Percentiles rank a stretch among this genome's conserved stretches.
Evolutionary conservation across 2,888 invertebrate species (phyloP).

Genomic region (Panopea generosa): DNA sequence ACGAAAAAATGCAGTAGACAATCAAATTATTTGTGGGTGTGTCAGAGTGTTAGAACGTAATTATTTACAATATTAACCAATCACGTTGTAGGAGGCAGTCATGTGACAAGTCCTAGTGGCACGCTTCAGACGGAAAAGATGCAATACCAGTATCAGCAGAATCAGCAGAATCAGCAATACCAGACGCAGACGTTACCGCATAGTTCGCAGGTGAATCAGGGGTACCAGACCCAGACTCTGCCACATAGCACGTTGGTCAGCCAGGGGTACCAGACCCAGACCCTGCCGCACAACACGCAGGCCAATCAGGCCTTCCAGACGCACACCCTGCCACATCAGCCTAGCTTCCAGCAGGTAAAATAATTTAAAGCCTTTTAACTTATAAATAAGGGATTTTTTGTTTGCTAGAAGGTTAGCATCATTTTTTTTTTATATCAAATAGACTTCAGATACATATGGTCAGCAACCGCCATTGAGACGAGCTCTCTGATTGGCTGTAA

Average conservation of each 20-base stretch:
- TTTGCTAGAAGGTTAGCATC: too few species aligned
- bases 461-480: too few species aligned
- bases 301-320: constrained; percentile 22
- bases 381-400: too few species aligned
- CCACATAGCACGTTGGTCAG: constrained; percentile 41
- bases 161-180: constrained; percentile 58
- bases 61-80: too few species aligned
- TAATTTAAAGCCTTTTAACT: constrained; percentile 50
- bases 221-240: constrained; percentile 35
- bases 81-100: constrained; percentile 23
- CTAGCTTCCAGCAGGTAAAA: constrained; percentile 46
- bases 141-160: constrained; percentile 60
- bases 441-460: too few species aligned
- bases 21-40: too few species aligned
- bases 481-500: too few species aligned
- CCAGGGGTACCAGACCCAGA: constrained; percentile 22
- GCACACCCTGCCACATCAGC: constrained; percentile 46
- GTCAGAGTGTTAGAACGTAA: too few species aligned
- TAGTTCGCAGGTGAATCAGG: constrained; percentile 28
- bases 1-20: too few species aligned
- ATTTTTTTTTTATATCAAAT: too few species aligned
- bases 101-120: constrained; percentile 56
- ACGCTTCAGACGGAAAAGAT: constrained; percentile 61
- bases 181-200: constrained; percentile 58
- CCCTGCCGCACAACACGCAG: constrained; percentile 46